Evolutionary conservation across 2,797 vertebrate genomes (phyloP).

Genomic region (Sparidentex hasta): DNA sequence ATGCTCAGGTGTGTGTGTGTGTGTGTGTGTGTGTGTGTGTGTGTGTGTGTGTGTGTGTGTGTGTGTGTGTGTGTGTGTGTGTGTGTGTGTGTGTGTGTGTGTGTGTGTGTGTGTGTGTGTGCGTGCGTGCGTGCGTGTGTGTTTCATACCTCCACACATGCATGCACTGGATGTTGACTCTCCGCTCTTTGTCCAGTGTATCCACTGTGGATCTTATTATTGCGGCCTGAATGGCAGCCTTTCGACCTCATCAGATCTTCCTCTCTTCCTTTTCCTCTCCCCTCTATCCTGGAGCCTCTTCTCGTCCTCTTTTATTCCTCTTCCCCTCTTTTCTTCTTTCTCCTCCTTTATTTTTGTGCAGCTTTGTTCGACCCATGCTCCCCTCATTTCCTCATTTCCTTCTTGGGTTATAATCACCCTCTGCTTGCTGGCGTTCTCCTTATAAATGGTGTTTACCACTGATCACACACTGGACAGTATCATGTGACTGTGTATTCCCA

Average conservation of each 20-base stretch:
- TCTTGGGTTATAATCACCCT: constrained; percentile 63
- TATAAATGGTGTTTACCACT: constrained; percentile 51
- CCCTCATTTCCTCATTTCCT: constrained; percentile 67
- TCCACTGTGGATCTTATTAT: constrained; percentile 72
- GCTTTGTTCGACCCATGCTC: constrained; percentile 70
- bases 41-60: constrained; percentile 23
- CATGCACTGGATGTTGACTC: constrained; percentile 54
- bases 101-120: constrained; percentile 25
- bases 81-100: constrained; percentile 43
- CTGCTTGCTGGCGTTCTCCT: constrained; percentile 35
- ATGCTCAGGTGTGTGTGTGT: constrained; percentile 51
- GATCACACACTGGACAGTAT: constrained; percentile 25
- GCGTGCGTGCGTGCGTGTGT: constrained; percentile 22
- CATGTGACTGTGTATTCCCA: constrained; percentile 14
- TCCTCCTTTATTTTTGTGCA: constrained; percentile 53
- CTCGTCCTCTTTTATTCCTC: constrained; percentile 57
- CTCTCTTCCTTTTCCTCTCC: constrained; percentile 60
- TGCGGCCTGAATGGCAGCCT: constrained; percentile 65
- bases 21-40: constrained; percentile 28
- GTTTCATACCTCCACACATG: constrained; percentile 69
- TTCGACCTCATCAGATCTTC: constrained; percentile 68
- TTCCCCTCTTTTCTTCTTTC: constrained; percentile 42
- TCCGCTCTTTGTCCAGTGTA: constrained; percentile 69
- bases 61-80: constrained; percentile 34
- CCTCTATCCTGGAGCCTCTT: constrained; percentile 51